Conservation (phyloP, 2,113 vertebrate genomes). For the Monopterus albus region DNA sequence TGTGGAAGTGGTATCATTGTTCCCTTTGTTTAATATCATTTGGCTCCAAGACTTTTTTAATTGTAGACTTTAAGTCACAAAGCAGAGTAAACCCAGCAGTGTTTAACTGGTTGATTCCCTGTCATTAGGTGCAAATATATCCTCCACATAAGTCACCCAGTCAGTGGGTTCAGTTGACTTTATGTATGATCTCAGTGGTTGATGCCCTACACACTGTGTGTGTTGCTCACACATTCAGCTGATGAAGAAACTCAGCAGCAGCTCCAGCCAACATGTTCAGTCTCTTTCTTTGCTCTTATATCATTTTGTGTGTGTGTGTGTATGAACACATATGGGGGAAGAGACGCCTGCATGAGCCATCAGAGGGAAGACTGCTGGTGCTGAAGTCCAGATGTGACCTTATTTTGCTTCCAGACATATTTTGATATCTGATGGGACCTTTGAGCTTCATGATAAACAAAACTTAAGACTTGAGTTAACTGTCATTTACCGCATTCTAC, state of each 20-base stretch:
- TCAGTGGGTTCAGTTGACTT: background rate
- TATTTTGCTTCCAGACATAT: background rate
- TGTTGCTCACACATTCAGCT: background rate
- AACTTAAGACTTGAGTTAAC: background rate
- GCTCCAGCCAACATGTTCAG: background rate
- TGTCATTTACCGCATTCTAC: background rate
- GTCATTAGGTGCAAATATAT: background rate
- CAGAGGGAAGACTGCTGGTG: background rate
- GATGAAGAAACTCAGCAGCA: constrained; percentile 6
- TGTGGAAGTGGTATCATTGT: background rate
- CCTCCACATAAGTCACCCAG: background rate
- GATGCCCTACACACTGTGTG: background rate
- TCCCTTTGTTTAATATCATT: background rate
- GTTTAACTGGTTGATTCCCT: background rate
- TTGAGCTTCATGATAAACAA: background rate
- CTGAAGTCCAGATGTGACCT: constrained; percentile 31
- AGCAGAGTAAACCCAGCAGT: background rate
- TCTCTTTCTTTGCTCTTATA: constrained; percentile 18
- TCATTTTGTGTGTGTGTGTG: constrained; percentile 7
- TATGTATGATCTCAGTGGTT: background rate
- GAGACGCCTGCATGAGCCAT: constrained; percentile 28
- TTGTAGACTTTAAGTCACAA: background rate
- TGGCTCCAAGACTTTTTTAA: background rate
- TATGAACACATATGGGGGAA: background rate
- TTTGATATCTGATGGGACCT: background rate